Percentiles rank a stretch among this genome's conserved stretches.
These are phyloP conservation scores for Phasianus colchicus DNA, from an alignment of 2,113 vertebrate genomes.

Conservation along the genomic window DNA sequence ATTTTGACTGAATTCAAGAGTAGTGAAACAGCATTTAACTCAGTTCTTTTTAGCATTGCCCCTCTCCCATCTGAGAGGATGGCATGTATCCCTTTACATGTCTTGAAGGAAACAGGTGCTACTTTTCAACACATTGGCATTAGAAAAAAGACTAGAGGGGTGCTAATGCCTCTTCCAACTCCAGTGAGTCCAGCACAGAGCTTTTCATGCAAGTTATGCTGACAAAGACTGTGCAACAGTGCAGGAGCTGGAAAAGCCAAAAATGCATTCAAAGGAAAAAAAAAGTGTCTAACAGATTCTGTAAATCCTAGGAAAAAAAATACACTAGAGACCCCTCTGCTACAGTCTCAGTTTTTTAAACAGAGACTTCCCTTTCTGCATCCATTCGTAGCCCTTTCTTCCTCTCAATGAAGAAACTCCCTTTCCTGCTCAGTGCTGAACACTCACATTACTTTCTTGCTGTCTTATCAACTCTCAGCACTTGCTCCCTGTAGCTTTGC, in stretches of 20 bases:
- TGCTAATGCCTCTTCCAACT: background rate
- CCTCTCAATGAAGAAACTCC: background rate
- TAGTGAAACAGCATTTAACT: background rate
- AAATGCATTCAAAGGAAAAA: conserved; percentile 33
- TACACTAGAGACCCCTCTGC: background rate
- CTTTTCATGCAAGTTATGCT: background rate
- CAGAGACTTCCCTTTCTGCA: background rate
- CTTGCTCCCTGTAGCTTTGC: background rate
- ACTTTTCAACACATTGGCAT: background rate
- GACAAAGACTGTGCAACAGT: background rate
- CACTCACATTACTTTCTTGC: background rate
- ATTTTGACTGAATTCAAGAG: background rate
- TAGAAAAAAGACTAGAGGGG: background rate
- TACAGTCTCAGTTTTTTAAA: background rate
- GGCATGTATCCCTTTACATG: background rate
- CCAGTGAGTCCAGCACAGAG: background rate
- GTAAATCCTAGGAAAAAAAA: background rate
- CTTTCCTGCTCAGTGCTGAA: background rate
- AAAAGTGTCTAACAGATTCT: conserved; percentile 36
- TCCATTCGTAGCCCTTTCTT: background rate
- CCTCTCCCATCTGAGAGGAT: background rate
- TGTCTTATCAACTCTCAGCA: background rate
- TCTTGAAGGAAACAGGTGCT: background rate
- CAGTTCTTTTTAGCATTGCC: background rate
- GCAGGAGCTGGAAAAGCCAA: conserved; percentile 40